Base-by-base conservation (phyloP, 2,888 invertebrate genomes). In the Clusia tigrina region DNA sequence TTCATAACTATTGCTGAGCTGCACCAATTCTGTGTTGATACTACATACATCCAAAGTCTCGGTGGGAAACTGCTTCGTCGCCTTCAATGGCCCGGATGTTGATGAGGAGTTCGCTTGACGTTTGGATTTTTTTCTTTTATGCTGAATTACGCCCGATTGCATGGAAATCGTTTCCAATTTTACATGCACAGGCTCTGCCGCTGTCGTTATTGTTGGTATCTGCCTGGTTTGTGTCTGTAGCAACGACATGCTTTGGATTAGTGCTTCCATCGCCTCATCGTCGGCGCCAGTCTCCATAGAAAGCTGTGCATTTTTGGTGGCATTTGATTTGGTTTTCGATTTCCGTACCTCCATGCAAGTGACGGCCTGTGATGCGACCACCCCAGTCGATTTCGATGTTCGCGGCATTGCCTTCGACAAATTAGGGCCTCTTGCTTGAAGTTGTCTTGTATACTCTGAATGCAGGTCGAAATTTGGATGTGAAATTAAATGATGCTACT, bases 161-260 rank as follows among this genome's bases (percentile, higher is more conserved):
- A 68, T 67, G 1, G 72, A 65, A 51, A 71, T 62, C 2, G 55
- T 61, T 62, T 67, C 74, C 20, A 71, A 18, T 60, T 74, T 73
- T 1, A 72, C 66, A 24, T 69, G 67, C 9, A 73, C 65, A 22
- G 46, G 9, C 25, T 24, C 32, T 20, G 23, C 37, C 42, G 37
- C 48, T 54, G 66, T 20, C 54, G 63, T 24, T 25, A 25, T 52
- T 38, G 54, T 22, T 20, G 48, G 12, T 22, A 6, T 18, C 20
- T 48, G 48, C 10, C 3, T 3, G 3, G n/a, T 42, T 42, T n/a
- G 42, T 32, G 12, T 32, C 15, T 48, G 48, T 20, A 22, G 18
- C 51, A 58, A 32, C 25, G 17, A 52, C 52, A 58, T 9, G 24
- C 23, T 48, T 17, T 6, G 5, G 5, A 12, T 54, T 54, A 54